Evolutionary conservation across 2,888 invertebrate genomes (phyloP), one percentile per base, ranked within the genome.

Genomic region (Penaeus monodon): DNA sequence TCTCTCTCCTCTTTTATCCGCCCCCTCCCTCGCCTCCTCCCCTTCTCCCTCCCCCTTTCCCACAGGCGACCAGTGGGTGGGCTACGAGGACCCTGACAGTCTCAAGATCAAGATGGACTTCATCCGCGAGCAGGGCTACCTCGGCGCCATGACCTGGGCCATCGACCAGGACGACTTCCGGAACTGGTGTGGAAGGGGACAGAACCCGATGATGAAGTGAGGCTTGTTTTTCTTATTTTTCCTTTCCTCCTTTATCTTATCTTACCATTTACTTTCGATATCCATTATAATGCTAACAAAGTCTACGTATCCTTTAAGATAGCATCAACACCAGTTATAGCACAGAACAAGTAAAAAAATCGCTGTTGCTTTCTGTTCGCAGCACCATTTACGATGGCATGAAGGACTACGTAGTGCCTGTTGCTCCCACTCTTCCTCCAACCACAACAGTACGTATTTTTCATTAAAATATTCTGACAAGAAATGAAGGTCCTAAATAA

Each of bases 31-130:
- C 10, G 1, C 49, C 10, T 49, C 49, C 10, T 14, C 49, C 49
- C 10, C 12, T 1, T 49, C 57, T 57, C 14, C 57, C 2, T 2
- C 12, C 57, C 14, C 27, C 22, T 12, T 29, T 70, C 44, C 73
- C 86, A 65, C 88, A 94, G 94, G 93, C 80, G 96, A 95, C 0
- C 97, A 97, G 91, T 97, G 97, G 97, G 96, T 97, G 29, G 97
- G 97, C 6, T 97, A 97, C 91, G 97, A 97, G 92, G 95, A 97
- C 91, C 94, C 95, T 0, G 94, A 94, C 91, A 97, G 97, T 91
- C 94, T 97, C 0, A 95, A 96, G 92, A 96, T 96, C 91, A 97
- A 97, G 93, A 96, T 84, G 27, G 84, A 86, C 76, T 83, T 74
- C 68, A 74, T 83, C 64, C 57, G 77, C 44, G 77, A 84, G 7